Base-by-base conservation (phyloP, 2,113 vertebrate species). In the Ophthalmolycus amberensis region DNA sequence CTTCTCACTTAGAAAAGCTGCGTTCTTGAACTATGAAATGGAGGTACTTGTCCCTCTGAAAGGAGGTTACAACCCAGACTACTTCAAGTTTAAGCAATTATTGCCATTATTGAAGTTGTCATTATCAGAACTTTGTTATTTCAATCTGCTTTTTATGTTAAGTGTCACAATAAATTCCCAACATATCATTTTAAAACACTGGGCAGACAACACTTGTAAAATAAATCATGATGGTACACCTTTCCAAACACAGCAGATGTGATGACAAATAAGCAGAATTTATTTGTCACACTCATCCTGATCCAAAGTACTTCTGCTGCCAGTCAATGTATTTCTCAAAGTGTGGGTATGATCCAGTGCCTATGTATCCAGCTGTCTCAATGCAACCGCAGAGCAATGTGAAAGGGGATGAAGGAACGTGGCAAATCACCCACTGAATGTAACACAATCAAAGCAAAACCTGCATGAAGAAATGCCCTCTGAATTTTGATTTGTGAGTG, bases 21-120 rank as follows among this genome's bases (percentile, higher is more conserved):
- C 90, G 80, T 79, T 87, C 79, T 89, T 92, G 91, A 94, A 92
- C 93, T 92, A 89, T 94, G 92, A 93, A 95, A 94, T 93, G 54
- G 90, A 92, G 83, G 86, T 73, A 89, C 89, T 85, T 88, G 89
- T 92, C 82, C 80, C 70, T 79, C 65, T 90, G 80, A 89, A 84
- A 79, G 66, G 71, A 86, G 82, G 84, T 84, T 92, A 85, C 88
- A 89, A 87, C 79, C 80, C 79, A 90, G 48, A 66, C 67, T 74
- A 68, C 77, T 83, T 89, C 71, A 84, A 54, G 82, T 88, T 90
- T 75, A 91, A 91, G 91, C 89, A 87, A 62, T 90, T 89, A 83
- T 77, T 85, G 82, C 76, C 60, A 85, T 90, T 89, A 84, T 87
- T 34, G 59, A 85, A 88, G 80, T 77, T 83, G 64, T 67, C 34